Conservation (phyloP, 1,140 invertebrate species). For the Bradysia coprophila region DNA sequence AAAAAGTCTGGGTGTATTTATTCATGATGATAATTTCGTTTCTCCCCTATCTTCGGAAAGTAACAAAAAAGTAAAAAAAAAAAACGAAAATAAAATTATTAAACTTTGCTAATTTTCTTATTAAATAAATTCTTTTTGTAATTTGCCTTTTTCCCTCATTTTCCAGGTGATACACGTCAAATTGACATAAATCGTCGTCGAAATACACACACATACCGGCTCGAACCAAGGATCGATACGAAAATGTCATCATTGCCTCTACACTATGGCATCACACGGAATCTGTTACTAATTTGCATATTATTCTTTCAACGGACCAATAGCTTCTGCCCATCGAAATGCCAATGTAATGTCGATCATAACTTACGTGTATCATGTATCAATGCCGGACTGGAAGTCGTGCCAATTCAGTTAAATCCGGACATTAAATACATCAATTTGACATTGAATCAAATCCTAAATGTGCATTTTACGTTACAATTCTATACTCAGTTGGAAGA, state of each 20-base stretch:
- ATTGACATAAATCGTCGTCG: neutral
- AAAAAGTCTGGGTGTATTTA: too few species aligned
- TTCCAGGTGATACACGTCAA: neutral
- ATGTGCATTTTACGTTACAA: conserved; percentile 47
- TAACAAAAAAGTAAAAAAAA: too few species aligned
- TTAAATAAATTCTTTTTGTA: too few species aligned
- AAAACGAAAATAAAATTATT: too few species aligned
- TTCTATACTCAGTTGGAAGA: conserved; percentile 62
- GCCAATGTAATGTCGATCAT: conserved; percentile 52
- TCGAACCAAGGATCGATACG: neutral
- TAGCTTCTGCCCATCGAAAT: conserved; percentile 58
- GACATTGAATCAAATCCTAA: conserved; percentile 50
- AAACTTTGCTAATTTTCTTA: too few species aligned
- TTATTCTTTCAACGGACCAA: conserved; percentile 8
- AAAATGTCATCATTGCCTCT: neutral
- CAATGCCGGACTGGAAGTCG: conserved; percentile 54
- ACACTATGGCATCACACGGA: neutral
- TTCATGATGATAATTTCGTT: too few species aligned
- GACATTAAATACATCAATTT: conserved; percentile 58
- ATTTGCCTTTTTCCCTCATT: neutral
- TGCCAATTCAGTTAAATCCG: conserved; percentile 76
- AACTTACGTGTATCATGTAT: conserved; percentile 52
- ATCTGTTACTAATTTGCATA: conserved; percentile 5
- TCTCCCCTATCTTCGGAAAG: too few species aligned
- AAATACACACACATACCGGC: neutral